Percentiles rank a stretch among this genome's conserved stretches.
Evolutionary conservation across 2,888 invertebrate genomes (phyloP).

Genomic region (Phengaris alcon): DNA sequence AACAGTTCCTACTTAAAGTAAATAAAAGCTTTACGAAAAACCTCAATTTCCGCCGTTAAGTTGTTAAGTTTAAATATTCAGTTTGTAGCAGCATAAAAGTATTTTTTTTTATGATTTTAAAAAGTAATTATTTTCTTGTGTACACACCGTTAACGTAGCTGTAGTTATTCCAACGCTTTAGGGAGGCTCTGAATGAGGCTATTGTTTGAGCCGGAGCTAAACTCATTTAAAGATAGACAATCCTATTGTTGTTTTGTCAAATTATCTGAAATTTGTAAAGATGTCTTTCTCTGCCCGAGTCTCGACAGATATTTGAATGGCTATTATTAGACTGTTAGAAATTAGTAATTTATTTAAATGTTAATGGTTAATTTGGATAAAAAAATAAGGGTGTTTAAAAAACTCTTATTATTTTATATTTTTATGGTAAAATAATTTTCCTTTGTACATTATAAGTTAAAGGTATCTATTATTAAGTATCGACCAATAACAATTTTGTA

Average conservation of each 20-base stretch:
- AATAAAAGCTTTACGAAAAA: neutral
- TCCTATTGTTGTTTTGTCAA: constrained; percentile 62
- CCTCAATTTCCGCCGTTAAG: neutral
- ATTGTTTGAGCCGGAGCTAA: constrained; percentile 61
- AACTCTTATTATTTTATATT: neutral
- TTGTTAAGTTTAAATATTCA: constrained; percentile 15
- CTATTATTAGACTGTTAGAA: constrained; percentile 39
- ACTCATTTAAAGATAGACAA: constrained; percentile 70
- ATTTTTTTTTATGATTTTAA: constrained; percentile 32
- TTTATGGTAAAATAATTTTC: too few species aligned
- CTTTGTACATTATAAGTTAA: too few species aligned
- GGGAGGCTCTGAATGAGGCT: constrained; percentile 69
- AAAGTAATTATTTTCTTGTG: constrained; percentile 60
- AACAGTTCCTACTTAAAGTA: neutral
- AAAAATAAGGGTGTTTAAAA: too few species aligned
- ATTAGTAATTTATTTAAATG: neutral
- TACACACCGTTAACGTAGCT: constrained; percentile 60
- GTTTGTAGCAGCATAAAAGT: neutral
- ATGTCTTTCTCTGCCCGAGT: constrained; percentile 59
- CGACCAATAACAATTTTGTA: too few species aligned
- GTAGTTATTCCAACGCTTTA: constrained; percentile 63
- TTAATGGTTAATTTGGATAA: neutral
- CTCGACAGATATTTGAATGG: constrained; percentile 48
- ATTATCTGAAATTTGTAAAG: constrained; percentile 62
- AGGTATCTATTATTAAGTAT: too few species aligned